Percentiles rank a stretch among this genome's conserved stretches.
These are phyloP conservation scores for Pterocles gutturalis DNA, from an alignment of 2,113 vertebrate genomes.

Conservation along the genomic window DNA sequence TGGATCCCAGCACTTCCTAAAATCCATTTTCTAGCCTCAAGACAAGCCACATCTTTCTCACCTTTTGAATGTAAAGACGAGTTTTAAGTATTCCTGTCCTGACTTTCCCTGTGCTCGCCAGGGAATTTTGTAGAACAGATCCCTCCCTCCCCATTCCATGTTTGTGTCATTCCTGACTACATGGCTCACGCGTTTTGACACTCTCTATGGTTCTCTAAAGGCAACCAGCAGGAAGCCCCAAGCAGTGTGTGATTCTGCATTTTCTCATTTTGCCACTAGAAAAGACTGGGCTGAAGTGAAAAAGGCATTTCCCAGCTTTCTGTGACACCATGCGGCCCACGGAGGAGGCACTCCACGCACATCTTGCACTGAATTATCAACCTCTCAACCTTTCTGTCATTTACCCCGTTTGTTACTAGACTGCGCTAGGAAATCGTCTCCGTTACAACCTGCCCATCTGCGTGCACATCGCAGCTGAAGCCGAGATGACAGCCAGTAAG, in stretches of 20 bases:
- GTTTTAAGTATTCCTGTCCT: background rate
- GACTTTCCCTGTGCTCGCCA: background rate
- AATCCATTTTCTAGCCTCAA: background rate
- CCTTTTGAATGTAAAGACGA: background rate
- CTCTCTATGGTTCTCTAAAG: background rate
- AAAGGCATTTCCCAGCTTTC: background rate
- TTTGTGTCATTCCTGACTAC: background rate
- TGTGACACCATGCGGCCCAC: background rate
- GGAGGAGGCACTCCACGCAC: background rate
- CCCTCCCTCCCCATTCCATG: background rate
- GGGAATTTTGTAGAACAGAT: background rate
- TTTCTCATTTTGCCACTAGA: background rate
- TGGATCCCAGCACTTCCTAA: background rate
- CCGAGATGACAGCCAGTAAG: background rate
- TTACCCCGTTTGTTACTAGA: background rate
- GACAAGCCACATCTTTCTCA: background rate
- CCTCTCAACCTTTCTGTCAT: background rate
- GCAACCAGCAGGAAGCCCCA: background rate
- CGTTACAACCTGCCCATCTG: background rate
- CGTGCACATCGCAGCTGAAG: background rate
- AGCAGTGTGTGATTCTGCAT: background rate
- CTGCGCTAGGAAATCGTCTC: background rate
- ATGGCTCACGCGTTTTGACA: accelerated
- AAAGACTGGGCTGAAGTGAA: background rate
- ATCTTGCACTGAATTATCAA: background rate